Base-by-base conservation (phyloP, 2,113 vertebrate genomes). In the Dicrurus megarhynchus region DNA sequence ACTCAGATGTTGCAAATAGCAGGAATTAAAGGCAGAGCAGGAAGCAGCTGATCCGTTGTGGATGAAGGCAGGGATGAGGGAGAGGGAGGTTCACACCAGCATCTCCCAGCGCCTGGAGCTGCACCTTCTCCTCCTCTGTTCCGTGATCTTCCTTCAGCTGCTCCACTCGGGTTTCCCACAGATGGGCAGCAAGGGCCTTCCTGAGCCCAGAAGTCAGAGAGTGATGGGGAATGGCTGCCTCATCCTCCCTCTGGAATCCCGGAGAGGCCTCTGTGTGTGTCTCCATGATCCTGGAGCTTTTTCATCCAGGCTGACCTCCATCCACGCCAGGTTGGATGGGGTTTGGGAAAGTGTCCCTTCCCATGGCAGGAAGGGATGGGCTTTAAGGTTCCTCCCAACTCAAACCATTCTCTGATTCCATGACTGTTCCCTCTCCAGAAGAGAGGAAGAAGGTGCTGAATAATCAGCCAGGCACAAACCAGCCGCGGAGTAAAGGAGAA, bases 51-150 rank as follows among this genome's bases (percentile, higher is more conserved):
- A 46, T 60, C 1, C 1, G 0, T 3, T 39, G 19, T 56, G 56
- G 71, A 10, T 39, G 33, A 37, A 67, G 30, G 71, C 30, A 20
- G 49, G 81, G 41, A 22, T 59, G 59, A 22, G 41, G 79, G 13
- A 5, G 4, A 56, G 11, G 41, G n/a, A 53, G 42, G n/a, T 33
- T 27, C 55, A 39, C 55, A 69, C 24, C 77, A 68, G 42, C 49
- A 39, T 32, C 63, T 37, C 30, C 33, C 1, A 2, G 4, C 0
- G 0, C 13, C 53, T 3, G 3, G 49, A 56, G 11, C 44, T 5
- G 5, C 49, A 11, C 44, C 67, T 88, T 60, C 7, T 6, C 59
- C 52, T 44, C 41, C 28, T 60, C 65, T 67, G 13, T 30, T 32
- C 74, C 33, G 9, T 0, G 2, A 20, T 50, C 53, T 46, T 32